These are phyloP conservation scores for Burhinus bistriatus DNA, from an alignment of 2,113 vertebrate species.

Conservation along the genomic window DNA sequence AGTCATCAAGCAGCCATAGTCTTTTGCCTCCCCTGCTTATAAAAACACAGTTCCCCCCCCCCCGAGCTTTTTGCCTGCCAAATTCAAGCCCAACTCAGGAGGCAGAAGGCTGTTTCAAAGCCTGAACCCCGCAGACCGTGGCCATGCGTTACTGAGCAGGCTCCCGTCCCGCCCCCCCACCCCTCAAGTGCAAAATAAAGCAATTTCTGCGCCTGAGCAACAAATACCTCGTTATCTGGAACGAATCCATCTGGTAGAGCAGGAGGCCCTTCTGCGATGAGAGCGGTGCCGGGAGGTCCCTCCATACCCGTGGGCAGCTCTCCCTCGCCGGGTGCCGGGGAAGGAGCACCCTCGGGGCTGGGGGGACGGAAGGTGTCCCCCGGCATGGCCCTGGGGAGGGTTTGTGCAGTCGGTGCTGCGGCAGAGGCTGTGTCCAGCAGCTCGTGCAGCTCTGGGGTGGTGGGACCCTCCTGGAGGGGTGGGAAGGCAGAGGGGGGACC, in stretches of 20 bases:
- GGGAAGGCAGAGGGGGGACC: background rate
- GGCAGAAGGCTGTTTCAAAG: background rate
- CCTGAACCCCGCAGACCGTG: background rate
- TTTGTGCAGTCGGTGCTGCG: background rate
- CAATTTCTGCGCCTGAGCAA: background rate
- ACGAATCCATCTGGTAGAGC: slow-evolving; percentile 63
- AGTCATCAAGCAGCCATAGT: background rate
- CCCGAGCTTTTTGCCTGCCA: background rate
- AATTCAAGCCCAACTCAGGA: background rate
- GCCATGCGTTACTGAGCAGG: background rate
- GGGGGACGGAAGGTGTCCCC: background rate
- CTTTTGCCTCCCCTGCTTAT: background rate
- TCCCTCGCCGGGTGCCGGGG: accelerated
- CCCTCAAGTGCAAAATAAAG: background rate
- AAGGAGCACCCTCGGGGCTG: background rate
- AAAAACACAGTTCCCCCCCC: background rate
- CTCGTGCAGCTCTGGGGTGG: background rate
- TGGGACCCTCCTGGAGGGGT: background rate
- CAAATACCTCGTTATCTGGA: slow-evolving; percentile 79
- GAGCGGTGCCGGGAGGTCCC: background rate
- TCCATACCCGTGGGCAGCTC: accelerated
- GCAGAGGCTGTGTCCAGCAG: background rate
- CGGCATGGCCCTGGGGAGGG: background rate
- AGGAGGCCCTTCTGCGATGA: slow-evolving; percentile 44
- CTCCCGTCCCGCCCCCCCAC: slow-evolving; percentile 14